Evolutionary conservation across 2,113 vertebrate species (phyloP).

Genomic region (Balaeniceps rex): DNA sequence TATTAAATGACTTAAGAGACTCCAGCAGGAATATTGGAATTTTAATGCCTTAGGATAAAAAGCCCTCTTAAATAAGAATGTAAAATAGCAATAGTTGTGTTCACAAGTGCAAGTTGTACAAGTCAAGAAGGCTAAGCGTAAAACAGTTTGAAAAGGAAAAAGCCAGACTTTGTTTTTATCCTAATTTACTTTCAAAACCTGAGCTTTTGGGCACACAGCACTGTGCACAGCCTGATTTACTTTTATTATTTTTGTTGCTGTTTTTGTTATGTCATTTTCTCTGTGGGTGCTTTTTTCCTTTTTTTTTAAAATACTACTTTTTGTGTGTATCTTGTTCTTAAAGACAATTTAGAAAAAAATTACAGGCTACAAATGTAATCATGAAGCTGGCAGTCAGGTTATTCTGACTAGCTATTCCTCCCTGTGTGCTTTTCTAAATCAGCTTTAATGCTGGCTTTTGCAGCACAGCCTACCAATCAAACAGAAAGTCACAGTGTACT

Average conservation of each 20-base stretch:
- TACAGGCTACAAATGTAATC: neutral
- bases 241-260: neutral
- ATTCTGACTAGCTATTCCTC: neutral
- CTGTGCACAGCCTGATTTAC: neutral
- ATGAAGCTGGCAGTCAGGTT: neutral
- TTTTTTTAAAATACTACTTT: neutral
- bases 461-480: neutral
- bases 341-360: neutral
- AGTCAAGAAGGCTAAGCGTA: neutral
- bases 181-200: neutral
- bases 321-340: neutral
- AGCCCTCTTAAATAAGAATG: neutral
- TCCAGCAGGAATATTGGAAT: neutral
- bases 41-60: neutral
- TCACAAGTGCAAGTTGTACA: neutral
- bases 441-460: neutral
- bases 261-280: neutral
- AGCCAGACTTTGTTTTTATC: neutral
- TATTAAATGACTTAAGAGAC: neutral
- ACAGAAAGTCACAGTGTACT: neutral
- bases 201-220: neutral
- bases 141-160: neutral
- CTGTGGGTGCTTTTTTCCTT: rapidly evolving
- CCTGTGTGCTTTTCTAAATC: neutral
- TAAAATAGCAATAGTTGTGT: neutral